A percentile compares a stretch with the other conserved stretches of the same genome.
Conservation (phyloP, 2,113 vertebrate genomes). For the Seriola rivoliana region DNA sequence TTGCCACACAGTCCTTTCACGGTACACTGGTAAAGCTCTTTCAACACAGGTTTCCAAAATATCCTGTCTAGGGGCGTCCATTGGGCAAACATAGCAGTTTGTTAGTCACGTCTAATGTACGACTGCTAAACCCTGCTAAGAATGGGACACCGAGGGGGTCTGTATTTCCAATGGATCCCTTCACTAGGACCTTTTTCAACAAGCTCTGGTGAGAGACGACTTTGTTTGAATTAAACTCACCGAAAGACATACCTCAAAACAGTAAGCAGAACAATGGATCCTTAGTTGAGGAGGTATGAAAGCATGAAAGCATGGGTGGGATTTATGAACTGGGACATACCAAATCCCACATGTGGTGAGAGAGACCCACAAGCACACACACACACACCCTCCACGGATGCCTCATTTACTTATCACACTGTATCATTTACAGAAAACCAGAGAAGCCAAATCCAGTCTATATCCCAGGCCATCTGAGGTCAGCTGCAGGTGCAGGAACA, state of each 20-base stretch:
- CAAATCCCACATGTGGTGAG: constrained; percentile 65
- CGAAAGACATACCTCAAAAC: constrained; percentile 82
- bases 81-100: constrained; percentile 72
- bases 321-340: constrained; percentile 73
- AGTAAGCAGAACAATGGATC: constrained; percentile 73
- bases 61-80: constrained; percentile 71
- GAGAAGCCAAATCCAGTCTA: constrained; percentile 11
- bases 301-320: constrained; percentile 70
- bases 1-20: constrained; percentile 59
- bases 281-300: constrained; percentile 72
- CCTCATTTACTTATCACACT: constrained; percentile 70
- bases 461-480: constrained; percentile 64
- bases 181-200: constrained; percentile 69
- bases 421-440: constrained; percentile 61
- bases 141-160: constrained; percentile 69
- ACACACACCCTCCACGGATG: constrained; percentile 39
- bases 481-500: constrained; percentile 64
- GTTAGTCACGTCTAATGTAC: constrained; percentile 61
- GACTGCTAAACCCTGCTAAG: constrained; percentile 49
- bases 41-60: constrained; percentile 74
- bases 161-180: constrained; percentile 59
- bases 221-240: constrained; percentile 77
- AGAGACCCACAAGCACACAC: constrained; percentile 47
- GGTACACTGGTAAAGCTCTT: constrained; percentile 70
- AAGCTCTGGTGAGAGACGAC: constrained; percentile 74